Percentiles rank a stretch among this genome's conserved stretches.
These are phyloP conservation scores for Cichlasoma orientale DNA, from an alignment of 2,797 vertebrate genomes.

Conservation along the genomic window DNA sequence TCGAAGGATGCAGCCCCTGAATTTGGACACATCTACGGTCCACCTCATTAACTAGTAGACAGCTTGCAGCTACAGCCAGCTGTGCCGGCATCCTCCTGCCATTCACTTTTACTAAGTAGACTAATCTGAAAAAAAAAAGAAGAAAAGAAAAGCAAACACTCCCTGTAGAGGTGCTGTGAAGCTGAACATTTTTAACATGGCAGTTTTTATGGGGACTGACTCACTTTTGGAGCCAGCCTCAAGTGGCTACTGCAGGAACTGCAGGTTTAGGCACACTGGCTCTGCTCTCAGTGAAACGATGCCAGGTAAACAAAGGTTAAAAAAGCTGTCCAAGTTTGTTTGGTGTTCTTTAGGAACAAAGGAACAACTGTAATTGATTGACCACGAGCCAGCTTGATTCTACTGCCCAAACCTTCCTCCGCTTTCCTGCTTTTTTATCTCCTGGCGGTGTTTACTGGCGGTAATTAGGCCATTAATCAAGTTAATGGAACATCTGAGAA, in stretches of 20 bases:
- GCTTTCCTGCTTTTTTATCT: constrained; percentile 47
- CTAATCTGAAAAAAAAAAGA: no score
- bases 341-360: constrained; percentile 1
- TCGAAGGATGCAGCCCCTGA: no score
- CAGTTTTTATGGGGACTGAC: no score
- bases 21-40: no score
- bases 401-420: constrained; percentile 27
- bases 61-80: no score
- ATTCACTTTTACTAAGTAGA: no score
- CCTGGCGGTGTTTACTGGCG: constrained; percentile 64
- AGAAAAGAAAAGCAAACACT: no score
- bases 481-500: constrained; percentile 72
- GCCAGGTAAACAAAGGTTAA: not conserved
- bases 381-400: constrained; percentile 18
- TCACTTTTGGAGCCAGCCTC: not conserved
- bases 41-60: no score
- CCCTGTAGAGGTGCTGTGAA: no score
- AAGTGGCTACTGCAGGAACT: not conserved
- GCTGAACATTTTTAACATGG: no score
- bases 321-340: not conserved
- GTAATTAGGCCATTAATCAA: constrained; percentile 80
- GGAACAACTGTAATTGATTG: constrained; percentile 27
- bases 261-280: not conserved
- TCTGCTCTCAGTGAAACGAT: not conserved
- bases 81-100: no score